Percentiles rank a stretch among this genome's conserved stretches.
These are phyloP conservation scores for Andrena haemorrhoa DNA, from an alignment of 2,888 invertebrate genomes.

Conservation along the genomic window DNA sequence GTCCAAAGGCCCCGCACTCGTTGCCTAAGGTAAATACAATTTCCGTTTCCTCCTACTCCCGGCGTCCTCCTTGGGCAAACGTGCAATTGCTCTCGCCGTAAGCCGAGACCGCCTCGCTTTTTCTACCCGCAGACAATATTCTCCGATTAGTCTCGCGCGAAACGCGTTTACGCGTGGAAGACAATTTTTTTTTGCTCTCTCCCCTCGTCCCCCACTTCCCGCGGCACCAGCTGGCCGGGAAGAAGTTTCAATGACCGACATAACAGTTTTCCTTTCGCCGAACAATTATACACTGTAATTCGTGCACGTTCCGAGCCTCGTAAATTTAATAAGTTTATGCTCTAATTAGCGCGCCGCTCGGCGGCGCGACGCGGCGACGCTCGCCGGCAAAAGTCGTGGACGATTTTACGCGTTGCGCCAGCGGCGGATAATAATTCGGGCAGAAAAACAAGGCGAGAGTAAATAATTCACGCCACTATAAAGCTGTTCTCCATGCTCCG, in stretches of 20 bases:
- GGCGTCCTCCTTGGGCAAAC: background rate
- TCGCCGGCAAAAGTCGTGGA: conserved; percentile 33
- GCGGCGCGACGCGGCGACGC: conserved; percentile 20
- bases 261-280: conserved; percentile 39
- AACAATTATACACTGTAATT: conserved; percentile 40
- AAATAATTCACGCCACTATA: conserved; percentile 67
- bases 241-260: conserved; percentile 42
- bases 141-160: conserved; percentile 51
- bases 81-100: background rate
- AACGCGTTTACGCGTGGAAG: conserved; percentile 14
- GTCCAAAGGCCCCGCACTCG: conserved; percentile 13
- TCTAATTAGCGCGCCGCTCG: conserved; percentile 58
- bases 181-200: conserved; percentile 13
- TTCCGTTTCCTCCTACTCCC: conserved; percentile 18
- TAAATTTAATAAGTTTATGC: conserved; percentile 68
- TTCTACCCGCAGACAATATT: conserved; percentile 22
- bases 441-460: conserved; percentile 58
- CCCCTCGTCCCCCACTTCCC: background rate
- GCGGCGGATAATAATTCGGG: conserved; percentile 34
- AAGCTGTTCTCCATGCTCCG: conserved; percentile 65
- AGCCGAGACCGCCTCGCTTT: conserved; percentile 25
- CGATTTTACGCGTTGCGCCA: conserved; percentile 42
- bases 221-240: background rate
- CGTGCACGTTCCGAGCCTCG: conserved; percentile 22
- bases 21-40: conserved; percentile 46